Evolutionary conservation across 64 coral and sea anemone genomes (phyloP), one percentile per base, ranked within the genome.

Genomic region (Hydrozoanthus tunicans): DNA sequence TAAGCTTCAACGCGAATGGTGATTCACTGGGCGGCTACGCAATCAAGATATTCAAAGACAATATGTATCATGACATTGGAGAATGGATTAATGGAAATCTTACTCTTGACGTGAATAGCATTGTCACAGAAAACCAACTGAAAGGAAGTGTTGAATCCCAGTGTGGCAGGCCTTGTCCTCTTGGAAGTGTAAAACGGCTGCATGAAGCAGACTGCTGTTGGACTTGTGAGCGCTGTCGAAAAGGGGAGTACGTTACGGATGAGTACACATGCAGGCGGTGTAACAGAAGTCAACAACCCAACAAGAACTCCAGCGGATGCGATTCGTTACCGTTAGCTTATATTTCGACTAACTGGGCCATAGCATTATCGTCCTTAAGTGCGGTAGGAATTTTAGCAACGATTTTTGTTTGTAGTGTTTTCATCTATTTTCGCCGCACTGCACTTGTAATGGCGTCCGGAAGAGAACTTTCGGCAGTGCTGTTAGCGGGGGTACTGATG

Each of bases 381-480:
- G 61, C 51, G n/a, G 26, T 98, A 64, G 96, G 96, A 54, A 26
- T 98, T 6, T 15, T 98, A 64, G 69, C 76, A 5, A 93, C 96
- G 6, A 43, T 73, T 6, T 80, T 94, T 52, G 85, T 98, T 9
- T 65, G 77, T 4, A 85, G 51, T 53, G 91, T 94, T 0, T 94
- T 98, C 70, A 56, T 94, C n/a, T 94, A 90, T 64, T 98, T 98
- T 78, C 81, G 75, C 24, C 54, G 70, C 5, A 98, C 96, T 11
- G 93, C 96, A 14, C 86, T 98, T 10, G 94, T 98, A 9, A 98
- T 93, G 86, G 96, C 96, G 7, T 88, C 96, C 0, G 96, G 96
- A 17, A 91, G 91, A 9, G 96, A 98, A 78, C 58, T 98, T 14
- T 94, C 93, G 15, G 10, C 91, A 57, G 51, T 94, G 5, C 90